Evolutionary conservation across 1,140 invertebrate species (phyloP).

Genomic region (Plectrocnemia conspersa): DNA sequence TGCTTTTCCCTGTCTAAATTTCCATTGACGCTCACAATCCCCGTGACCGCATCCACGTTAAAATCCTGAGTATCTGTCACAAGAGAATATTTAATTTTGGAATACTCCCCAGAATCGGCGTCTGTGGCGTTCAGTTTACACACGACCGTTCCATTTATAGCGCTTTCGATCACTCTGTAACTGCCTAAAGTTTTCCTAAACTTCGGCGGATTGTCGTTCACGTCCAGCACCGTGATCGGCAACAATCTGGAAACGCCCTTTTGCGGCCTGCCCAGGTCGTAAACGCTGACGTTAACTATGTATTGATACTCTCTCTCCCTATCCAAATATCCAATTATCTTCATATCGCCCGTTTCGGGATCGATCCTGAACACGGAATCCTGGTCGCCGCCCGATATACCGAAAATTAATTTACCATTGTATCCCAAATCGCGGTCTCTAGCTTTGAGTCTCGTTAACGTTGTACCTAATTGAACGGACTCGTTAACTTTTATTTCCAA

Average conservation of each 20-base stretch:
- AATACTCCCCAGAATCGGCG: conserved; percentile 71
- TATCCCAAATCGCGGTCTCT: conserved; percentile 77
- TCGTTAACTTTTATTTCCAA: conserved; percentile 72
- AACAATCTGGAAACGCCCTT: conserved; percentile 66
- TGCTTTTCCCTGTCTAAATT: conserved; percentile 73
- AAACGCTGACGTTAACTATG: conserved; percentile 75
- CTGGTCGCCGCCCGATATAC: conserved; percentile 73
- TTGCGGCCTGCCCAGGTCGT: conserved; percentile 73
- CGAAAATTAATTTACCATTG: conserved; percentile 64
- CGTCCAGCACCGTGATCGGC: conserved; percentile 65
- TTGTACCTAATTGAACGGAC: conserved; percentile 65
- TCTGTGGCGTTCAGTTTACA: conserved; percentile 77
- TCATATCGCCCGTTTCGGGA: conserved; percentile 70
- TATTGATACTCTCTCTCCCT: conserved; percentile 72
- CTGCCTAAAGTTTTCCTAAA: conserved; percentile 72
- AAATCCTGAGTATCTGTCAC: conserved; percentile 76
- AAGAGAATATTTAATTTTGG: conserved; percentile 66
- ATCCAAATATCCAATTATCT: conserved; percentile 73
- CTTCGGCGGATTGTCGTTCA: conserved; percentile 76
- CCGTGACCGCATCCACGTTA: conserved; percentile 64
- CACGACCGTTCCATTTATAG: conserved; percentile 66
- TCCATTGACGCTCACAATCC: conserved; percentile 64
- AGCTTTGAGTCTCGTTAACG: conserved; percentile 62
- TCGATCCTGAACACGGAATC: conserved; percentile 79
- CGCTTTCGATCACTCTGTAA: conserved; percentile 72